These are phyloP conservation scores for Disparrhopalites patrizii DNA, from an alignment of 2,888 invertebrate species.

Conservation along the genomic window DNA sequence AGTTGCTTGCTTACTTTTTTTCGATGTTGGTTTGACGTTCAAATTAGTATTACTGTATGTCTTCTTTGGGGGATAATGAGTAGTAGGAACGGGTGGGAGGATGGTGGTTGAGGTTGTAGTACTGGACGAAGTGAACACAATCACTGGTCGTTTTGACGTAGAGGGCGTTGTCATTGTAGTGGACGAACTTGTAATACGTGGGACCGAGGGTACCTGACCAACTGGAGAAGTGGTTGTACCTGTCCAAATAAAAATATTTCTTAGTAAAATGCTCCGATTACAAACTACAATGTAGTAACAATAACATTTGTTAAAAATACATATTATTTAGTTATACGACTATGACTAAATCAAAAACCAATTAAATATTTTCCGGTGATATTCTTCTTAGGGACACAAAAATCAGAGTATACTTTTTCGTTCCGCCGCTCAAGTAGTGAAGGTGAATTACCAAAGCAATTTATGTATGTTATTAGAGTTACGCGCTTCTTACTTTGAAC, in stretches of 20 bases:
- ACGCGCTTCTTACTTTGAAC: slow-evolving; percentile 55
- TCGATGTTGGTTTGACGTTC: slow-evolving; percentile 62
- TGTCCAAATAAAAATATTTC: too few relatives aligned
- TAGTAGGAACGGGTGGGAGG: slow-evolving; percentile 52
- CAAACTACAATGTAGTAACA: too few relatives aligned
- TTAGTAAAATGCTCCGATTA: too few relatives aligned
- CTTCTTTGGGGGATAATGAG: slow-evolving; percentile 48
- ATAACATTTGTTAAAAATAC: too few relatives aligned
- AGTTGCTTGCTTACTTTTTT: slow-evolving; percentile 57
- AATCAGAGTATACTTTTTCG: too few relatives aligned
- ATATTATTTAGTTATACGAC: too few relatives aligned
- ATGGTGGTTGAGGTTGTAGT: slow-evolving; percentile 53
- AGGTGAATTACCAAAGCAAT: too few relatives aligned
- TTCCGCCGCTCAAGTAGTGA: too few relatives aligned
- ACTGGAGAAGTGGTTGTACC: slow-evolving; percentile 57
- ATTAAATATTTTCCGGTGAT: too few relatives aligned
- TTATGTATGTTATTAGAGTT: not conserved
- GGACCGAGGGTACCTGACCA: slow-evolving; percentile 54
- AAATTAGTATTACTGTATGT: slow-evolving; percentile 48
- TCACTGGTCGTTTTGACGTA: slow-evolving; percentile 39
- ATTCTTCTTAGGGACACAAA: too few relatives aligned
- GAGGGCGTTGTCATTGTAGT: slow-evolving; percentile 50
- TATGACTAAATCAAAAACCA: not conserved
- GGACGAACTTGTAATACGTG: slow-evolving; percentile 55
- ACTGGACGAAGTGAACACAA: slow-evolving; percentile 44